Evolutionary conservation across 2,888 invertebrate genomes (phyloP), one percentile per base, ranked within the genome.

Genomic region (Leptinotarsa peninsularis): DNA sequence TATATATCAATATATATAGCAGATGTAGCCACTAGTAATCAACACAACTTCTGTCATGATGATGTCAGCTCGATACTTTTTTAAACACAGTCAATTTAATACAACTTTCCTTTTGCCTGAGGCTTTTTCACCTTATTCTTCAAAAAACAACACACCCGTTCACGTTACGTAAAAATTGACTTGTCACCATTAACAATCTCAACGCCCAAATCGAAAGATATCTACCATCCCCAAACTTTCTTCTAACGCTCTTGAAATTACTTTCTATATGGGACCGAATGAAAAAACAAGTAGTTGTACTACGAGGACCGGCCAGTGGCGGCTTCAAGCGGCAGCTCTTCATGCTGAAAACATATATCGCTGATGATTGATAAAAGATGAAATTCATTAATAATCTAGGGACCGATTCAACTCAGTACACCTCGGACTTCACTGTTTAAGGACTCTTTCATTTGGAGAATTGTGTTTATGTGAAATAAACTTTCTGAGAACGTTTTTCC

Each of bases 201-300:
- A 33, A 63, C 63, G 43, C 43, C 43, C 63, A 43, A 63, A 63
- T 33, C n/a, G 17, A n/a, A 63, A 63, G 43, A 63, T 33, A 3
- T 17, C 27, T n/a, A 33, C n/a, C 27, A 63, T 63, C 63, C 63
- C 63, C n/a, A 63, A 63, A 63, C 63, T 63, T 63, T 63, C 63
- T 63, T 63, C 63, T 63, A 63, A 63, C 43, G 63, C 17, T 63
- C 63, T 63, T n/a, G 63, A 43, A 7, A 63, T 63, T 43, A 63
- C 63, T 63, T 63, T 63, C 63, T 63, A 63, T 33, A 33, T 43
- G n/a, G 43, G 14, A 2, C 3, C 21, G 14, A 23, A 27, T 27
- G 58, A 15, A 23, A 63, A 17, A 63, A 14, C 63, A 60, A 18
- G 54, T 54, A 18, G 54, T 18, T 10, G n/a, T 52, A 52, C 15